These are phyloP conservation scores for Portunus trituberculatus DNA, from an alignment of 1,140 invertebrate species.

Conservation along the genomic window DNA sequence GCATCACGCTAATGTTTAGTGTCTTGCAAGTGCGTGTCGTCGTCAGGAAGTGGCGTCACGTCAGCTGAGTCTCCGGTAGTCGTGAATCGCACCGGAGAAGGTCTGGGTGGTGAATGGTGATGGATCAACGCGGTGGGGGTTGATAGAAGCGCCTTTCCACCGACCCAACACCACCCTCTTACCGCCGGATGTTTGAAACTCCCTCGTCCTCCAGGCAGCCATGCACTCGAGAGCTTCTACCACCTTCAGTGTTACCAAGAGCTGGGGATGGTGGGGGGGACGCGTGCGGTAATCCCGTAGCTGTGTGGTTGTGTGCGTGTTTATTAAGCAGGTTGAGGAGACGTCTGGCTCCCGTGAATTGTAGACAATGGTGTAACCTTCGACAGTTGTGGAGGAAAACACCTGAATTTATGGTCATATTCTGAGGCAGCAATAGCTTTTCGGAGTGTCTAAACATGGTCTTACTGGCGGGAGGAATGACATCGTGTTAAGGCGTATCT, in stretches of 20 bases:
- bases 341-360: background rate
- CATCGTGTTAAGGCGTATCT: background rate
- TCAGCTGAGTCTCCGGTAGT: background rate
- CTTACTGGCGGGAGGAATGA: background rate
- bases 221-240: background rate
- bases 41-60: background rate
- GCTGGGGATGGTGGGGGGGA: background rate
- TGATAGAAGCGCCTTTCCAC: background rate
- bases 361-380: background rate
- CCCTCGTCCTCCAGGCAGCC: background rate
- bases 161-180: background rate
- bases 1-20: background rate
- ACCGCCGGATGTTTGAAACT: background rate
- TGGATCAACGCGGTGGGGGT: background rate
- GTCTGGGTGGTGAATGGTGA: background rate
- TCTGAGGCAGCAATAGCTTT: background rate
- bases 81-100: background rate
- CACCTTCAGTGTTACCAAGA: background rate
- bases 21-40: background rate
- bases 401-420: background rate
- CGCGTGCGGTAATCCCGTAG: background rate
- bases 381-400: constrained; percentile 10
- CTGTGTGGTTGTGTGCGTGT: no score
- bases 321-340: background rate
- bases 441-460: background rate